A percentile compares a stretch with the other conserved stretches of the same genome.
Conservation (phyloP, 2,113 vertebrate genomes). For the Onychostoma macrolepis region DNA sequence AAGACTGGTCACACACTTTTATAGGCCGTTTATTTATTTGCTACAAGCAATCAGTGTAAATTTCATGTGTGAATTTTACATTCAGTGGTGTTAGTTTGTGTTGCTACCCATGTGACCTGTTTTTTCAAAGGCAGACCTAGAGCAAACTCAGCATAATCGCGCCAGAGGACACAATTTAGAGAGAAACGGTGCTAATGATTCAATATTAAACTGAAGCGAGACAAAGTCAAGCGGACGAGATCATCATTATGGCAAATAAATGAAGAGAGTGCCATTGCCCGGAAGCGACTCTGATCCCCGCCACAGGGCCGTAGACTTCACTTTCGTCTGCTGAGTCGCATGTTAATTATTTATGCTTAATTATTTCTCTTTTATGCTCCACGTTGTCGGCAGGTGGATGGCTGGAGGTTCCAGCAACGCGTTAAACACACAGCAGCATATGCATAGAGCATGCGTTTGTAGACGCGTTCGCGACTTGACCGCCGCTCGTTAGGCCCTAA, state of each 20-base stretch:
- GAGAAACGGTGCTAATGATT: neutral
- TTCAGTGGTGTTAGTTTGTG: neutral
- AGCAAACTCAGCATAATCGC: neutral
- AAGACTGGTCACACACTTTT: neutral
- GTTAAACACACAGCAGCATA: conserved; percentile 52
- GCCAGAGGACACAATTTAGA: conserved; percentile 1
- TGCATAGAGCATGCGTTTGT: neutral
- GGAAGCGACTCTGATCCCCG: conserved; percentile 39
- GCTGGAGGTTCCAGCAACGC: conserved; percentile 66
- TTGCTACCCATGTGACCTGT: neutral
- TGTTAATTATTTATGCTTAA: conserved; percentile 84
- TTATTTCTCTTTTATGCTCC: conserved; percentile 72
- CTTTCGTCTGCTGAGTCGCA: conserved; percentile 54
- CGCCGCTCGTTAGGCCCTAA: conserved; percentile 55
- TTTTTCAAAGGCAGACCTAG: neutral
- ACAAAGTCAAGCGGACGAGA: conserved; percentile 35
- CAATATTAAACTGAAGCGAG: conserved; percentile 30
- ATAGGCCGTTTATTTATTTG: conserved; percentile 68
- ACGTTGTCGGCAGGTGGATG: conserved; percentile 57
- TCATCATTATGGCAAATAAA: conserved; percentile 48
- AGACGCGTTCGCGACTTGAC: conserved; percentile 53
- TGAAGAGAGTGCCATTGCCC: conserved; percentile 24
- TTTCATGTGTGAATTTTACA: conserved; percentile 18
- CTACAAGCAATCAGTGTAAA: conserved; percentile 54
- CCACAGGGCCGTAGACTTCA: conserved; percentile 46